Evolutionary conservation across 1,140 invertebrate genomes (phyloP).

Genomic region (Solenopsis fugax): DNA sequence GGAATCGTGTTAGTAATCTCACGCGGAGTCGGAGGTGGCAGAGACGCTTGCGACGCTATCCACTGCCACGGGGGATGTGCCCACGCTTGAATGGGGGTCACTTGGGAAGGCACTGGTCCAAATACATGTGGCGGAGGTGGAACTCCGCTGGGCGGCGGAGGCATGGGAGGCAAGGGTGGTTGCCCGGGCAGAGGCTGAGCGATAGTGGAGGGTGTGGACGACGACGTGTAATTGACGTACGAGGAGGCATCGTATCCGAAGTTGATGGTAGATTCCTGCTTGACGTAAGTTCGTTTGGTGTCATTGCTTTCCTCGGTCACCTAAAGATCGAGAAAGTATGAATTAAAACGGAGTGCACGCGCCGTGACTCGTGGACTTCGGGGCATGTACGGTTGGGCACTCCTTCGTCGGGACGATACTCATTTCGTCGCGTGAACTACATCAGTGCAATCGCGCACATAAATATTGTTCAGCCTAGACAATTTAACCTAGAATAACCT

Average conservation of each 20-base stretch:
- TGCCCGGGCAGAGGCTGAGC: slow-evolving; percentile 84
- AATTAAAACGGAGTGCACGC: slow-evolving; percentile 55
- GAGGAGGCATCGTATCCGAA: slow-evolving; percentile 78
- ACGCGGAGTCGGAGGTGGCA: slow-evolving; percentile 77
- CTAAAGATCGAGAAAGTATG: slow-evolving; percentile 66
- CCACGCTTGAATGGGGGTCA: slow-evolving; percentile 83
- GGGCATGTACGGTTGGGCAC: neutral
- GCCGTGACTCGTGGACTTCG: neutral
- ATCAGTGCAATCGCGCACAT: neutral
- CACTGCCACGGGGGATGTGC: slow-evolving; percentile 83
- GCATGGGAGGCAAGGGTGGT: slow-evolving; percentile 85
- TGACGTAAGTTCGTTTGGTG: slow-evolving; percentile 74
- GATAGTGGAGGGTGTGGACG: slow-evolving; percentile 74
- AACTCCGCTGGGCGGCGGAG: slow-evolving; percentile 80
- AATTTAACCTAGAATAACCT: slow-evolving; percentile 64
- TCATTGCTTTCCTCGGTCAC: slow-evolving; percentile 80
- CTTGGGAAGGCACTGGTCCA: slow-evolving; percentile 79
- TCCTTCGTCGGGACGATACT: neutral
- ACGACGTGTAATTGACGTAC: slow-evolving; percentile 74
- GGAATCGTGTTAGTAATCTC: slow-evolving; percentile 78
- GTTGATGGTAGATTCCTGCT: slow-evolving; percentile 75
- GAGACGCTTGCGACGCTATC: slow-evolving; percentile 82
- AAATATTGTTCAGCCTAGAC: slow-evolving; percentile 39
- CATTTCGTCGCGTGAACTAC: neutral
- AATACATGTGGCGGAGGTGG: slow-evolving; percentile 85